Conservation (phyloP, 2,797 vertebrate species). For the Iguana delicatissima region DNA sequence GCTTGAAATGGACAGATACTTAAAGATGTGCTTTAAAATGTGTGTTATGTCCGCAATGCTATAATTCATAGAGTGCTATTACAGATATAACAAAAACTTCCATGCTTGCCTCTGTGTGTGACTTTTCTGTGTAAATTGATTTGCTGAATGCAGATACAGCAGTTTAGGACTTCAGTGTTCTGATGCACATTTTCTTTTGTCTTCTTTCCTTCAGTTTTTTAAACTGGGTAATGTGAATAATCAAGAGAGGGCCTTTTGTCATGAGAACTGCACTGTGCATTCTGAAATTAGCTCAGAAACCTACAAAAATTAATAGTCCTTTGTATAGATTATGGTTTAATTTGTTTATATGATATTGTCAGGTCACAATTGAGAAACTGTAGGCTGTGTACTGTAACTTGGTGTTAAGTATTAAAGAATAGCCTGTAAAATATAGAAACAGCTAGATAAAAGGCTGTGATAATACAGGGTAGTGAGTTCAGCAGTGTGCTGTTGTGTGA, state of each 20-base stretch:
- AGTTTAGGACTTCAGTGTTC: not conserved
- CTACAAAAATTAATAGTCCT: too few relatives aligned
- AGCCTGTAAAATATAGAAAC: too few relatives aligned
- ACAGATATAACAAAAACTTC: not conserved
- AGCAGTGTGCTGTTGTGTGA: not conserved
- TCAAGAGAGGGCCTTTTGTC: not conserved
- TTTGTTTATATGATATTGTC: not conserved
- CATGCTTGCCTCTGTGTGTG: not conserved
- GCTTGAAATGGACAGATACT: not conserved
- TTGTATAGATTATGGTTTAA: too few relatives aligned
- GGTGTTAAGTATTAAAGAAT: too few relatives aligned
- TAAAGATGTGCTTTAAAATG: not conserved
- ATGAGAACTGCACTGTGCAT: too few relatives aligned
- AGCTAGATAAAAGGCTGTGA: too few relatives aligned
- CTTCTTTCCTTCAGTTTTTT: too few relatives aligned
- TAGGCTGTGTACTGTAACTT: too few relatives aligned
- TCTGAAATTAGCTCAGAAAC: not conserved
- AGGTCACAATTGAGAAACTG: not conserved
- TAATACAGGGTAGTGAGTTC: too few relatives aligned
- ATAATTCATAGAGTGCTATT: not conserved
- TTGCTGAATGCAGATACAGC: not conserved
- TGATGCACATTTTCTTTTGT: not conserved
- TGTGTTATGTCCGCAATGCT: not conserved
- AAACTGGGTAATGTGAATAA: not conserved
- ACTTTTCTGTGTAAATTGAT: not conserved